Evolutionary conservation across 1,140 invertebrate genomes (phyloP), one percentile per base, ranked within the genome.

Genomic region (Ladona fulva): DNA sequence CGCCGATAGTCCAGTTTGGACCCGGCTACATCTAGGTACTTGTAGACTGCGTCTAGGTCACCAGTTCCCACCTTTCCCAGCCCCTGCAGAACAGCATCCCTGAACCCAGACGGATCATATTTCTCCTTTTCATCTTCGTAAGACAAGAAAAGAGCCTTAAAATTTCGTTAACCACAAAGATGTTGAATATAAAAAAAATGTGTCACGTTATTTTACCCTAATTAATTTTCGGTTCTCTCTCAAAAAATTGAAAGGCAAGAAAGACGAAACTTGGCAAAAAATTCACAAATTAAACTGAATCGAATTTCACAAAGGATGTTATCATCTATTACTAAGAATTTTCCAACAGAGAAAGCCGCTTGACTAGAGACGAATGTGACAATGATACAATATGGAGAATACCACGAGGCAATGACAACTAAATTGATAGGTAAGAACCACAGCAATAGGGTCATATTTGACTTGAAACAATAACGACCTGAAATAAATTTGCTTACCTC

Each of bases 81-180:
- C 84, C 96, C 96, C 88, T 92, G 90, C 84, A 98, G 91, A 86
- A 99, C 92, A 83, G 93, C 92, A 90, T 99, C 96, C 87, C 97
- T 92, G 90, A 99, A 99, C 86, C 95, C 96, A 86, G 92, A 91
- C 87, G 97, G 95, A 90, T 99, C 97, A 91, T 97, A 97, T 88
- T 97, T 98, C 92, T 98, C 96, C 92, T 96, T 98, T 94, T 99
- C 97, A 98, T 98, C 97, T 96, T 84, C 29, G 8, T 8, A 37
- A 37, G 8, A 37, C 29, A 37, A 37, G 29, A 37, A 8, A 37
- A 37, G 8, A 37, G 1, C 29, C 29, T 37, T 37, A 37, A 37
- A 37, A 37, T 5, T 37, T 37, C n/a, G 29, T 37, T 37, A 37
- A 37, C 29, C 29, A 5, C 29, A 37, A 37, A 37, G 1, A 5